A percentile compares a stretch with the other conserved stretches of the same genome.
Conservation (phyloP, 1,140 invertebrate species). For the Pseudobourletiella spinata region DNA sequence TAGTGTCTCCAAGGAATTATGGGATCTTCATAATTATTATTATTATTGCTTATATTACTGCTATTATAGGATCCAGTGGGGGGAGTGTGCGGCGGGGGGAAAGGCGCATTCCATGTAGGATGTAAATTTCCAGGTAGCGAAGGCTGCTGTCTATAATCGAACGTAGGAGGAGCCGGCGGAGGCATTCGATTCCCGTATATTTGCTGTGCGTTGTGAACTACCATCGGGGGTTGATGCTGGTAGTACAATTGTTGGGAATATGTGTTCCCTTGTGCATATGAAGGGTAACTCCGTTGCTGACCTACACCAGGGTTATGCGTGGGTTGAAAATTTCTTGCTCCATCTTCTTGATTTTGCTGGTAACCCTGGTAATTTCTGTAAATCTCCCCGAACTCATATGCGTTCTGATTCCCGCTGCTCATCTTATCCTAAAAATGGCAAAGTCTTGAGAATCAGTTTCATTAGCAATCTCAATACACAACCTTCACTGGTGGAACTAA, state of each 20-base stretch:
- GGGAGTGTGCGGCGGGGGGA: not conserved
- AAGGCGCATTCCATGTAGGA: not conserved
- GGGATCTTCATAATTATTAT: not conserved
- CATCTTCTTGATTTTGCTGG: not conserved
- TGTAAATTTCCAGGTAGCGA: not conserved
- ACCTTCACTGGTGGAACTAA: no score
- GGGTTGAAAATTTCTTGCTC: not conserved
- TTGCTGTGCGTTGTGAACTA: no score
- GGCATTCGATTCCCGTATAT: no score
- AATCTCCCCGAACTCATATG: not conserved
- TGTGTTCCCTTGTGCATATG: not conserved
- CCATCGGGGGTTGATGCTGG: not conserved
- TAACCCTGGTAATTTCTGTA: not conserved
- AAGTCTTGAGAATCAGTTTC: no score
- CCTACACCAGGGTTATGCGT: not conserved
- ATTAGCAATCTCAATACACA: no score
- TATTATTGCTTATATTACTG: not conserved
- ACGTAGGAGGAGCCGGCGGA: not conserved
- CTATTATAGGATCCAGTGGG: not conserved
- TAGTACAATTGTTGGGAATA: not conserved
- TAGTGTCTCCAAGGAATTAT: not conserved
- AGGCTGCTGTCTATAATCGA: not conserved
- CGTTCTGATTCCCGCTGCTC: not conserved
- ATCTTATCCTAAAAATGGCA: not conserved
- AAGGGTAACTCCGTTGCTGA: not conserved